Evolutionary conservation across 2,113 vertebrate genomes (phyloP), one percentile per base, ranked within the genome.

Genomic region (Phrynocephalus versicolor): DNA sequence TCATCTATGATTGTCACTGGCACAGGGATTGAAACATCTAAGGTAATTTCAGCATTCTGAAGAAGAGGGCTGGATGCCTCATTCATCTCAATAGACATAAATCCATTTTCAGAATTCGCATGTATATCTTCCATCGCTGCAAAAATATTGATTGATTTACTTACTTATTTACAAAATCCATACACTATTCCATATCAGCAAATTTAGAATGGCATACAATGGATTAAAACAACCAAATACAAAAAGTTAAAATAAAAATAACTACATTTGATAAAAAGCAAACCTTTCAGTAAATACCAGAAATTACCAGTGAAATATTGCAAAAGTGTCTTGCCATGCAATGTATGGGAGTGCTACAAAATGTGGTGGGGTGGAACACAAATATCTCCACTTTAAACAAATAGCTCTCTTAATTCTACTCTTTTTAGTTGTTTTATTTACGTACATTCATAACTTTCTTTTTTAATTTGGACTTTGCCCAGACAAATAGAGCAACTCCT

Each of bases 1-100:
- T 97, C 97, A 89, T 98, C 98, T 65, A 99, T 99, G 77, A 97
- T 93, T 2, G 99, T 99, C 83, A 99, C 97, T 37, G 99, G 99
- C 91, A 99, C 96, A 37, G 96, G 88, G 92, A 94, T n/a, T n/a
- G 94, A 91, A 74, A 95, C 89, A 19, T 96, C 88, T 51, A 94
- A 91, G 35, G 94, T 69, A 0, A 93, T 87, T 9, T 94, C 88
- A 65, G 33, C 1, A 1, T 89, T 89, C 16, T 39, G 85, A 2
- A 41, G 12, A 70, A 86, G 64, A 16, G 35, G 71, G 30, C 14
- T 88, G 12, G 89, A 82, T 0, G 65, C 69, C 30, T 89, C 89
- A 3, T 79, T 84, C 3, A 30, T 0, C 15, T 95, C 91, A 86
- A 87, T 87, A 0, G 93, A 91, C 14, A 94, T 83, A 33, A 90